A percentile compares a stretch with the other conserved stretches of the same genome.
These are phyloP conservation scores for Cyclopterus lumpus DNA, from an alignment of 2,797 vertebrate genomes.

Conservation along the genomic window DNA sequence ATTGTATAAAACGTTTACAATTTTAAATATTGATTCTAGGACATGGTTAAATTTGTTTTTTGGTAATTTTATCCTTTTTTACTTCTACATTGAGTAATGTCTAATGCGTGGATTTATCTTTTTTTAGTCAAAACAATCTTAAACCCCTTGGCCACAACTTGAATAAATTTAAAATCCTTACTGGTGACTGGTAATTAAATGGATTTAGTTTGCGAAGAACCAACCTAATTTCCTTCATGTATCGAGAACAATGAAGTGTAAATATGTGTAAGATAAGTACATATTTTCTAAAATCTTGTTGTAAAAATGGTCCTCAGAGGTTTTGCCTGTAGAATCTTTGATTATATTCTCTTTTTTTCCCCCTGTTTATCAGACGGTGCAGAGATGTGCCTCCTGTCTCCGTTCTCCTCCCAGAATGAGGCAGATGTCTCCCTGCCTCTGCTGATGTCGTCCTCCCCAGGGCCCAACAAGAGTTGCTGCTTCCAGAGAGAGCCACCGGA, in stretches of 20 bases:
- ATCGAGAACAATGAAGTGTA: neutral
- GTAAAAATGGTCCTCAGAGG: neutral
- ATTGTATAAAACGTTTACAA: neutral
- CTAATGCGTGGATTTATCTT: neutral
- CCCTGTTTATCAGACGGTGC: constrained; percentile 44
- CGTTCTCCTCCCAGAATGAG: constrained; percentile 73
- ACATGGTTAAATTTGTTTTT: no score
- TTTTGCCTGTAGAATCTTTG: neutral
- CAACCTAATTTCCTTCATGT: neutral
- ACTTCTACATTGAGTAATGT: neutral
- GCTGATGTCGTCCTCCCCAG: constrained; percentile 87
- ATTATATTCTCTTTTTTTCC: constrained; percentile 17
- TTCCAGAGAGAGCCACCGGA: constrained; percentile 93
- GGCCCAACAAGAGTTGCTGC: constrained; percentile 90
- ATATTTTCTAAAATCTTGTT: neutral
- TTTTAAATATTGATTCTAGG: no score
- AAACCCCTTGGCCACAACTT: neutral
- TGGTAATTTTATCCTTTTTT: neutral
- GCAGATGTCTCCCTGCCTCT: constrained; percentile 75
- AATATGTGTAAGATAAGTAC: neutral
- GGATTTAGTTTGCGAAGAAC: neutral
- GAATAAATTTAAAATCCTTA: neutral
- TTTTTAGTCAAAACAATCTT: neutral
- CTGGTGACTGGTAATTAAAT: no score
- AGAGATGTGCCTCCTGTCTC: constrained; percentile 77